These are phyloP conservation scores for Drosophila parthenogenetica DNA, from an alignment of 2,888 invertebrate species.

Conservation along the genomic window DNA sequence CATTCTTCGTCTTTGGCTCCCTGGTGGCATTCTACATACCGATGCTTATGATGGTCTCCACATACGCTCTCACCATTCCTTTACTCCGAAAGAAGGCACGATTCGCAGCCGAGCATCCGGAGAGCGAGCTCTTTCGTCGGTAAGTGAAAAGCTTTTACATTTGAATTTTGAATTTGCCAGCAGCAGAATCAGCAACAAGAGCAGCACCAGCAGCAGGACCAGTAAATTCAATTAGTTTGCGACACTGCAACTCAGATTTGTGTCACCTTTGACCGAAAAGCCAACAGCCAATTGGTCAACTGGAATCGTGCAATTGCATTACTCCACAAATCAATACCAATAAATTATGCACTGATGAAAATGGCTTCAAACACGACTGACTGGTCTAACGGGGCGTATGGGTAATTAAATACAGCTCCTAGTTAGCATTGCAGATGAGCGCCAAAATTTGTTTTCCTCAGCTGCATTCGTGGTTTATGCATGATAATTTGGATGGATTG, in stretches of 20 bases:
- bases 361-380: slow-evolving; percentile 28
- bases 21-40: slow-evolving; percentile 97
- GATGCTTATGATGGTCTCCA: slow-evolving; percentile 97
- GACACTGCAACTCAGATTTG: slow-evolving; percentile 44
- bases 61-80: slow-evolving; percentile 95
- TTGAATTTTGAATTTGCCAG: slow-evolving; percentile 6
- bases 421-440: slow-evolving; percentile 21
- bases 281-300: slow-evolving; percentile 7
- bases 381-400: slow-evolving; percentile 11
- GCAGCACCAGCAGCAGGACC: slow-evolving; percentile 2
- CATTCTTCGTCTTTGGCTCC: slow-evolving; percentile 96
- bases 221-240: slow-evolving; percentile 59
- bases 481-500: neutral
- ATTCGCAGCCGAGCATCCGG: slow-evolving; percentile 89
- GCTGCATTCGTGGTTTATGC: neutral
- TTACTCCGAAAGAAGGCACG: slow-evolving; percentile 92
- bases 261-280: slow-evolving; percentile 47
- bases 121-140: slow-evolving; percentile 87
- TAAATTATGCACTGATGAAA: slow-evolving; percentile 61
- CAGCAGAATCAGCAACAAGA: neutral
- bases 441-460: neutral
- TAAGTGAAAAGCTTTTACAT: slow-evolving; percentile 64
- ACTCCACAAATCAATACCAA: slow-evolving; percentile 57
- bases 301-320: slow-evolving; percentile 32
- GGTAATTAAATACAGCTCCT: slow-evolving; percentile 40